A percentile compares a stretch with the other conserved stretches of the same genome.
These are phyloP conservation scores for Aldabrachelys gigantea DNA, from an alignment of 2,113 vertebrate genomes.

Conservation along the genomic window DNA sequence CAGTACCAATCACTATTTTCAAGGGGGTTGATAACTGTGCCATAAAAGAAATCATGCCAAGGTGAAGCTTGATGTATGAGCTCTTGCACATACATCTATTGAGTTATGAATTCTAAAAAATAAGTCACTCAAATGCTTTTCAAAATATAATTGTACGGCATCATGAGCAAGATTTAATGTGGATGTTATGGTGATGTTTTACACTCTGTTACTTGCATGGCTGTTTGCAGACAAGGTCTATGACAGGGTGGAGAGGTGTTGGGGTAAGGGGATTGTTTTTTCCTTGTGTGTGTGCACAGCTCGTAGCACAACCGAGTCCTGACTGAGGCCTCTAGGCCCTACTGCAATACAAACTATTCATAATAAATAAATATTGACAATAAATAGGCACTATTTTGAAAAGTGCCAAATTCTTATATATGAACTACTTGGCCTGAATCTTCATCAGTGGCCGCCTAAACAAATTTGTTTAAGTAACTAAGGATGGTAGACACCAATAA, in stretches of 20 bases:
- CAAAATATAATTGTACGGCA: neutral
- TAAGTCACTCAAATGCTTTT: neutral
- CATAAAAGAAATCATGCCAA: neutral
- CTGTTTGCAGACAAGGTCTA: neutral
- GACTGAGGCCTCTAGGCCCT: neutral
- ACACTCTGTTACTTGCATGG: neutral
- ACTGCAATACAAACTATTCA: neutral
- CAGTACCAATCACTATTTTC: neutral
- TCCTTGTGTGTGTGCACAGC: neutral
- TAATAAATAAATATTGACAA: fast-evolving
- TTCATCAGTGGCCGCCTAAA: neutral
- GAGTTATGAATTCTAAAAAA: neutral
- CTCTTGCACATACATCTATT: neutral
- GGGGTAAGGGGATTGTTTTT: neutral
- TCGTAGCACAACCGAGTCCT: neutral
- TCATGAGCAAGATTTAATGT: neutral
- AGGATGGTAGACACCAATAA: neutral
- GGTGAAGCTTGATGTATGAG: neutral
- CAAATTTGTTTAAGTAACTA: neutral
- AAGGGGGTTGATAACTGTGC: neutral
- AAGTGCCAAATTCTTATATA: neutral
- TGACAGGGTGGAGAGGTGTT: neutral
- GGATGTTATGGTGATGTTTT: neutral
- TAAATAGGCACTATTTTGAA: neutral
- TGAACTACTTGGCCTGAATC: neutral